Percentiles rank a stretch among this genome's conserved stretches.
Evolutionary conservation across 2,113 vertebrate species (phyloP).

Genomic region (Steatornis caripensis): DNA sequence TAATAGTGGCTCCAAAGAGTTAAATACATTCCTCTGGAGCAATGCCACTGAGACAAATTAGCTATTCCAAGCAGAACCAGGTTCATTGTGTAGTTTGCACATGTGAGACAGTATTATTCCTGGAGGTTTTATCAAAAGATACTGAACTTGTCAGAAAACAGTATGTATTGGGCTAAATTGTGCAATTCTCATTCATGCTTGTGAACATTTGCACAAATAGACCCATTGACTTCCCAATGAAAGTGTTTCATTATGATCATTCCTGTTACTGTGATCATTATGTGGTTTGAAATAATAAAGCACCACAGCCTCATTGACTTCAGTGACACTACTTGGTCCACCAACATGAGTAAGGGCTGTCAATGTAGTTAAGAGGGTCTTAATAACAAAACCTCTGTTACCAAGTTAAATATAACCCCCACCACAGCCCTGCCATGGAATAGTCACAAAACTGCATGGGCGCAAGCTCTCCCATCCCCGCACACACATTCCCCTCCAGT

Average conservation of each 20-base stretch:
- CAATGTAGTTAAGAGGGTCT: slow-evolving; percentile 19
- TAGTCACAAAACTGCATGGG: background rate
- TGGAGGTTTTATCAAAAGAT: slow-evolving; percentile 20
- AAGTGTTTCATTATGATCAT: slow-evolving; percentile 28
- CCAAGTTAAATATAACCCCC: slow-evolving; percentile 20
- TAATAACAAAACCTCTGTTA: slow-evolving; percentile 44
- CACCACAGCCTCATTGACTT: slow-evolving; percentile 24
- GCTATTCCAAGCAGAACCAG: slow-evolving; percentile 30
- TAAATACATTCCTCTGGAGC: slow-evolving; percentile 17
- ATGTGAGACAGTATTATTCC: slow-evolving; percentile 20
- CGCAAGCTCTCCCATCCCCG: background rate
- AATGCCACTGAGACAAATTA: slow-evolving; percentile 31
- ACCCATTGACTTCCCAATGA: slow-evolving; percentile 30
- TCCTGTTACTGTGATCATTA: slow-evolving; percentile 48
- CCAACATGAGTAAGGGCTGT: slow-evolving; percentile 30
- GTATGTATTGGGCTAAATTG: background rate
- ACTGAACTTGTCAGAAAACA: slow-evolving; percentile 31
- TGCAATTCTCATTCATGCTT: slow-evolving; percentile 37
- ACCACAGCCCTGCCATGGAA: background rate
- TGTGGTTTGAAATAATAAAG: slow-evolving; percentile 46
- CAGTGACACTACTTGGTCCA: slow-evolving; percentile 11
- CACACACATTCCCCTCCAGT: background rate
- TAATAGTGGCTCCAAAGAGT: background rate
- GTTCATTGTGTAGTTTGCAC: slow-evolving; percentile 30
- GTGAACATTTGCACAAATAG: slow-evolving; percentile 40